These are phyloP conservation scores for Drosophila longiperda DNA, from an alignment of 2,888 invertebrate genomes.

Conservation along the genomic window DNA sequence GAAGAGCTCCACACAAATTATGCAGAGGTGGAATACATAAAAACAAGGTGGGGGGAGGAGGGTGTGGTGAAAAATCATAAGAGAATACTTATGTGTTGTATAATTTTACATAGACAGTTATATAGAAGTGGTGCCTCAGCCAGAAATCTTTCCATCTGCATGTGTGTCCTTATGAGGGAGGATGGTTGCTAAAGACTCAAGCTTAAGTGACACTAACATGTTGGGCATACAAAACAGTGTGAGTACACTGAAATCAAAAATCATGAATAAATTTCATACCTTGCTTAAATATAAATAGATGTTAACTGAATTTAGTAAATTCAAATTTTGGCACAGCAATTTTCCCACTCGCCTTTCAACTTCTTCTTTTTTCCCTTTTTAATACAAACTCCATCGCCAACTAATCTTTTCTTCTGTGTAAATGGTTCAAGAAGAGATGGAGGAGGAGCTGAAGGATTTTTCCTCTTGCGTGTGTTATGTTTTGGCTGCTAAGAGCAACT, in stretches of 20 bases:
- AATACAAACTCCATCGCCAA: not conserved
- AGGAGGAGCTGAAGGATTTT: constrained; percentile 16
- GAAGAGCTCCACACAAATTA: constrained; percentile 72
- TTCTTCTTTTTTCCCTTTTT: not conserved
- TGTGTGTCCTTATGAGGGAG: constrained; percentile 34
- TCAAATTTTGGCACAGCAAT: not conserved
- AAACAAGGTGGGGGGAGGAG: not conserved
- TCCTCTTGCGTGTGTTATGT: constrained; percentile 70
- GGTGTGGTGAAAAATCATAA: constrained; percentile 1
- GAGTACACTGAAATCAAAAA: constrained; percentile 1
- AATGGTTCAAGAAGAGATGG: constrained; percentile 8
- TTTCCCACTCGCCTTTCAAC: not conserved
- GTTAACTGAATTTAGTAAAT: not conserved
- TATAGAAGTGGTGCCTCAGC: constrained; percentile 79
- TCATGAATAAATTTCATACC: not conserved
- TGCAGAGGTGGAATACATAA: constrained; percentile 31
- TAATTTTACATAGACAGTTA: constrained; percentile 80
- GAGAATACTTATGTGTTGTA: constrained; percentile 47
- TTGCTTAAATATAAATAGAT: not conserved
- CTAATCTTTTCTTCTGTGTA: not conserved
- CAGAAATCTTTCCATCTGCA: constrained; percentile 56
- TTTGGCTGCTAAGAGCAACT: constrained; percentile 80
- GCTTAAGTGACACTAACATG: constrained; percentile 81
- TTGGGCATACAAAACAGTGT: constrained; percentile 23
- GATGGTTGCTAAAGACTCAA: constrained; percentile 66